A percentile compares a stretch with the other conserved stretches of the same genome.
phyloP scores from a whole-genome alignment of 2,888 invertebrate genomes.

The Phania funesta region DNA sequence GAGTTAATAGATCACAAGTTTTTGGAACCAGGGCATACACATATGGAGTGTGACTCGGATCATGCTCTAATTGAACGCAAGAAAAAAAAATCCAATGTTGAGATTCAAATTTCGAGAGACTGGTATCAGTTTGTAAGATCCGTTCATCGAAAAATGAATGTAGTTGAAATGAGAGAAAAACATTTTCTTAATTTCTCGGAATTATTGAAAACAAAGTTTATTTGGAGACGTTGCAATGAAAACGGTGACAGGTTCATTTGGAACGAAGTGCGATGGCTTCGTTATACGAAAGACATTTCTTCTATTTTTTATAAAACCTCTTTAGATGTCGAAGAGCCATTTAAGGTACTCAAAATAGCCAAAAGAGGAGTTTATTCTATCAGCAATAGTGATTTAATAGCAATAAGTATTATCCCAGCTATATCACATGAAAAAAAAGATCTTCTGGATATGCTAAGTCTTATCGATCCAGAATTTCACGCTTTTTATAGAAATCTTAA shows the following conservation, averaged over 20 bases:
- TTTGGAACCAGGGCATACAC: constrained; percentile 52
- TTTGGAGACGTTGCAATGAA: constrained; percentile 43
- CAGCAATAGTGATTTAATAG: constrained; percentile 44
- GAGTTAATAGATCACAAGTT: constrained; percentile 60
- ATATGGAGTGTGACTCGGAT: constrained; percentile 61
- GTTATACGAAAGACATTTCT: constrained; percentile 46
- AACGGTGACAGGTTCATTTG: constrained; percentile 51
- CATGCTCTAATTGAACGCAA: constrained; percentile 58
- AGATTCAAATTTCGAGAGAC: constrained; percentile 57
- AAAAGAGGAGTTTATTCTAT: constrained; percentile 49
- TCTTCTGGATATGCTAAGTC: constrained; percentile 49
- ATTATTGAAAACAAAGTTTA: constrained; percentile 38
- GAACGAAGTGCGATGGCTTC: constrained; percentile 56
- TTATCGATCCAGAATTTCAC: constrained; percentile 53
- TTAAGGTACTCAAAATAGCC: constrained; percentile 51
- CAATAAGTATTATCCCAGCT: constrained; percentile 31
- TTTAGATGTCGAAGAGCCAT: constrained; percentile 57
- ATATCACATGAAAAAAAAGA: constrained; percentile 50
- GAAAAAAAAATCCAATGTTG: constrained; percentile 55
- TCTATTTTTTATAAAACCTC: constrained; percentile 53
- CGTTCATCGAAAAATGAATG: constrained; percentile 35
- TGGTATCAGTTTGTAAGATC: constrained; percentile 56
- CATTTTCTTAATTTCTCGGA: constrained; percentile 48
- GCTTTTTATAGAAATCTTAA: constrained; percentile 51
- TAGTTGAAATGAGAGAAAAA: constrained; percentile 43